Evolutionary conservation across 2,888 invertebrate genomes (phyloP).

Genomic region (Tinea semifulvella): DNA sequence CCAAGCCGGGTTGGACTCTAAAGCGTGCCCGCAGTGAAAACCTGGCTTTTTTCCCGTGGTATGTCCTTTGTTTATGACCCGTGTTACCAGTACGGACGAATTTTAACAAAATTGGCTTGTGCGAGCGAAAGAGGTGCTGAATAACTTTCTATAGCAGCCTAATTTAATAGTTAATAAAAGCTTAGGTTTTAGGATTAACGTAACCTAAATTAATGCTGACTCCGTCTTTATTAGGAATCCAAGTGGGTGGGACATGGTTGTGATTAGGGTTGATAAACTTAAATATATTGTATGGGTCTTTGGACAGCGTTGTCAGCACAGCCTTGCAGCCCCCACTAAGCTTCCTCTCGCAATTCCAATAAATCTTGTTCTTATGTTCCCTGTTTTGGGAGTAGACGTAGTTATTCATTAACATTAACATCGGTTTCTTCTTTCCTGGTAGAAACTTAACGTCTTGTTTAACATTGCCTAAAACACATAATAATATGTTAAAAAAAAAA

Average conservation of each 20-base stretch:
- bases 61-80: no score
- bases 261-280: neutral
- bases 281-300: slow-evolving; percentile 1
- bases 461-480: no score
- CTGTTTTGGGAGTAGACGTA: neutral
- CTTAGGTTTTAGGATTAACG: no score
- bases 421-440: neutral
- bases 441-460: neutral
- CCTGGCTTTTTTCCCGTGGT: no score
- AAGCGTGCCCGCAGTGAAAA: no score
- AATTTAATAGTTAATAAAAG: no score
- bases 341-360: neutral
- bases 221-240: slow-evolving; percentile 1
- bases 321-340: neutral
- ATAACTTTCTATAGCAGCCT: no score
- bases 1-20: no score
- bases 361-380: neutral
- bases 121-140: no score
- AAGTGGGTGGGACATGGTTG: neutral
- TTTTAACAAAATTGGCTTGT: no score
- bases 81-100: no score
- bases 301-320: neutral
- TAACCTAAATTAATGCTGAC: neutral
- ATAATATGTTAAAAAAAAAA: no score
- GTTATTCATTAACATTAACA: slow-evolving; percentile 2